Evolutionary conservation across 2,113 vertebrate species (phyloP).

Genomic region (Coracopsis vasa): DNA sequence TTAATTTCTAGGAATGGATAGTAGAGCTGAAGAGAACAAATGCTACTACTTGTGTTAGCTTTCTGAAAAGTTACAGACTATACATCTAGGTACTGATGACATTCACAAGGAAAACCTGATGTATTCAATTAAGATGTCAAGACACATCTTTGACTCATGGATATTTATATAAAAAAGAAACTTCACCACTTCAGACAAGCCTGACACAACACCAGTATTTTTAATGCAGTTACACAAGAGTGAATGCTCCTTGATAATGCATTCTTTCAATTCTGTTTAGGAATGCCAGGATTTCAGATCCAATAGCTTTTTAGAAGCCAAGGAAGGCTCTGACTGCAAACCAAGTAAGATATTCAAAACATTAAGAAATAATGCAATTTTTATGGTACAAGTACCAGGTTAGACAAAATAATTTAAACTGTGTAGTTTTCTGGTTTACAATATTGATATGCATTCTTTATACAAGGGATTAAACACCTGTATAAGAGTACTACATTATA

Average conservation of each 20-base stretch:
- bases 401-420: neutral
- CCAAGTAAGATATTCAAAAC: neutral
- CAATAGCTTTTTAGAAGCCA: neutral
- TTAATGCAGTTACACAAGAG: neutral
- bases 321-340: neutral
- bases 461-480: neutral
- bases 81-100: neutral
- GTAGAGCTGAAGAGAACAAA: neutral
- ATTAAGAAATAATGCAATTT: neutral
- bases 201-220: neutral
- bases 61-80: neutral
- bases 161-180: neutral
- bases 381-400: neutral
- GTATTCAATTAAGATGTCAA: neutral
- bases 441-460: neutral
- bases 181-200: neutral
- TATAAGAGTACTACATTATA: neutral
- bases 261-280: neutral
- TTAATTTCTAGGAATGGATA: neutral
- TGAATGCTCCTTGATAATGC: neutral
- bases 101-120: neutral
- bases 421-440: neutral
- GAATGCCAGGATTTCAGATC: neutral
- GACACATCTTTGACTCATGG: neutral
- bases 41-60: neutral